Conservation (phyloP, 2,888 invertebrate species). For the Clivina fossor region DNA sequence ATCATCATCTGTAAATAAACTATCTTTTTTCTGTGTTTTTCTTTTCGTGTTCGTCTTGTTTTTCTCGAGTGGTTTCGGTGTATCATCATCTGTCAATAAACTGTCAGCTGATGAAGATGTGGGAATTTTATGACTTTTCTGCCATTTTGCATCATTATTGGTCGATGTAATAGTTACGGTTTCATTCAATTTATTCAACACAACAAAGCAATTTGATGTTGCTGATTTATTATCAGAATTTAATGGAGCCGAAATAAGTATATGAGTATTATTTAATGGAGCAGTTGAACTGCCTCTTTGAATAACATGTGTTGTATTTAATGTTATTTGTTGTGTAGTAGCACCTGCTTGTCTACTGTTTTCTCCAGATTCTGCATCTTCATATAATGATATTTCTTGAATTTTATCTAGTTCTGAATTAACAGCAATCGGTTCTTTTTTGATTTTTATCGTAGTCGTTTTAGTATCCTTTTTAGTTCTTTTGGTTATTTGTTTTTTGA, state of each 20-base stretch:
- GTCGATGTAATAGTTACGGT: conserved; percentile 33
- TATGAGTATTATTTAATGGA: conserved; percentile 12
- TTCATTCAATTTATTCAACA: conserved; percentile 35
- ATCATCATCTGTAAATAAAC: conserved; percentile 45
- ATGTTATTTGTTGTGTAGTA: conserved; percentile 4
- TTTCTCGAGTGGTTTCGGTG: conserved; percentile 32
- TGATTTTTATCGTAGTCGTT: conserved; percentile 25
- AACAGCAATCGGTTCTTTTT: conserved; percentile 5
- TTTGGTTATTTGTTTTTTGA: conserved; percentile 24
- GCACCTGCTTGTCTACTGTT: conserved; percentile 10
- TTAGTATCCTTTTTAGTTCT: conserved; percentile 28
- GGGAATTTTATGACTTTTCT: no score
- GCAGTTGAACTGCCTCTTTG: conserved; percentile 10
- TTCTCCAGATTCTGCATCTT: conserved; percentile 50
- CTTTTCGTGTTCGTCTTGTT: neutral
- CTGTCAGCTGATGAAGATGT: no score
- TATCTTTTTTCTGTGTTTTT: conserved; percentile 16
- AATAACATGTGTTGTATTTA: conserved; percentile 15
- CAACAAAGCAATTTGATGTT: conserved; percentile 16
- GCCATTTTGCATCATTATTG: conserved; percentile 14
- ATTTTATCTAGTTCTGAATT: neutral
- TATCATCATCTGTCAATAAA: conserved; percentile 39
- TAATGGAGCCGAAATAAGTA: neutral
- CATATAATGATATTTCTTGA: conserved; percentile 49
- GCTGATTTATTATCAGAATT: neutral